Percentiles rank a stretch among this genome's conserved stretches.
These are phyloP conservation scores for Crocuta crocuta DNA, from an alignment of 2,113 vertebrate species.

Conservation along the genomic window DNA sequence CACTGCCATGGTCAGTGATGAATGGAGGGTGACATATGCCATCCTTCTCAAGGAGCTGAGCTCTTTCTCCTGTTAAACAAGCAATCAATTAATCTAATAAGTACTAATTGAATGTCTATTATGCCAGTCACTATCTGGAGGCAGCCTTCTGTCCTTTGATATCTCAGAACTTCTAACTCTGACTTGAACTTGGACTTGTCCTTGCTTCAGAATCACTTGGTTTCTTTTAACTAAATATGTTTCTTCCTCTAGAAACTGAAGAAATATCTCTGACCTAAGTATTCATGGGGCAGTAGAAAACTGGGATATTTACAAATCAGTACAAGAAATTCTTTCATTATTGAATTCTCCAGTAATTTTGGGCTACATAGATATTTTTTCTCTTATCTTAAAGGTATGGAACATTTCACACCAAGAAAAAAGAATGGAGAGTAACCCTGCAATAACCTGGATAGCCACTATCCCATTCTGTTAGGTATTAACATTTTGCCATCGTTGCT, in stretches of 20 bases:
- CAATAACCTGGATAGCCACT: background rate
- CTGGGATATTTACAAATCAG: background rate
- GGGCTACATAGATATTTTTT: background rate
- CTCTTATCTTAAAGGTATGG: background rate
- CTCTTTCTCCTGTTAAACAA: background rate
- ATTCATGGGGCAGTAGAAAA: background rate
- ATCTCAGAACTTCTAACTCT: background rate
- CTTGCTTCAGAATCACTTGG: background rate
- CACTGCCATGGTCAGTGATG: background rate
- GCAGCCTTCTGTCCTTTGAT: background rate
- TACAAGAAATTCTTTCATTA: background rate
- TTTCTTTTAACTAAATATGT: conserved; percentile 8
- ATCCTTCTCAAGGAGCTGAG: background rate
- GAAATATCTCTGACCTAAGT: background rate
- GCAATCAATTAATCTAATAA: background rate
- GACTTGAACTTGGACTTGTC: background rate
- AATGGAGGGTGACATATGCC: background rate
- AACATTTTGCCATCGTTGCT: background rate
- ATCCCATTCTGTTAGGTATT: background rate
- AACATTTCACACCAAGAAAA: background rate
- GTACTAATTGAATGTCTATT: background rate
- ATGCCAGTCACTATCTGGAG: background rate
- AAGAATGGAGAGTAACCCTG: background rate
- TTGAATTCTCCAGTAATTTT: background rate
- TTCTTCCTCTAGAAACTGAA: background rate